Evolutionary conservation across 2,888 invertebrate species (phyloP), one percentile per base, ranked within the genome.

Genomic region (Diaprepes abbreviatus): DNA sequence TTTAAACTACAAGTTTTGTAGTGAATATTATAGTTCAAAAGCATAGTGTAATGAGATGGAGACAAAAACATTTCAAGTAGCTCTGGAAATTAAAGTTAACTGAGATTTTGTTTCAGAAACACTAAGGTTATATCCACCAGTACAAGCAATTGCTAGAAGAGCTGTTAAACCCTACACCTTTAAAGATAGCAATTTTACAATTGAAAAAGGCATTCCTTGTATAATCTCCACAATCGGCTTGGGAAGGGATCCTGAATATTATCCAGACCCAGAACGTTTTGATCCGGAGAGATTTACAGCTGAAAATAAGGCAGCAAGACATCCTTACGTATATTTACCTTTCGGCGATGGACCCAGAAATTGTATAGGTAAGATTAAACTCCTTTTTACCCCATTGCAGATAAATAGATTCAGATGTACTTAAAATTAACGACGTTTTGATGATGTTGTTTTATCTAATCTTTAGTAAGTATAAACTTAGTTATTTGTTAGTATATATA

Each of bases 301-400:
- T 17, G 76, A 76, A 33, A 74, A 75, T 52, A 74, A 69, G 38
- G 21, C 59, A 1, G 48, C 48, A 7, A 66, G 73, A 21, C 69
- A 73, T 35, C 65, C 63, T 0, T 73, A 67, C 40, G 67, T 68
- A 2, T 73, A 78, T 59, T 28, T 78, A 6, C 77, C 78, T 0
- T 78, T 78, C 57, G 78, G 78, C 7, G 77, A 76, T 40, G 77
- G 78, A 17, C 78, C 77, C 1, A 74, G 77, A 40, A 77, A 76
- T 69, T 78, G 78, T 38, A 78, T 78, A 40, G 78, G 78, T 77
- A 57, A 40, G 6, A 7, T 9, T 6, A 5, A 14, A 16, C 4
- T n/a, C n/a, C n/a, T n/a, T n/a, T n/a, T n/a, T n/a, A n/a, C n/a
- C n/a, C n/a, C n/a, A n/a, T n/a, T n/a, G n/a, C n/a, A n/a, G n/a